Evolutionary conservation across 2,113 vertebrate genomes (phyloP), one percentile per base, ranked within the genome.

Genomic region (Manacus vitellinus): DNA sequence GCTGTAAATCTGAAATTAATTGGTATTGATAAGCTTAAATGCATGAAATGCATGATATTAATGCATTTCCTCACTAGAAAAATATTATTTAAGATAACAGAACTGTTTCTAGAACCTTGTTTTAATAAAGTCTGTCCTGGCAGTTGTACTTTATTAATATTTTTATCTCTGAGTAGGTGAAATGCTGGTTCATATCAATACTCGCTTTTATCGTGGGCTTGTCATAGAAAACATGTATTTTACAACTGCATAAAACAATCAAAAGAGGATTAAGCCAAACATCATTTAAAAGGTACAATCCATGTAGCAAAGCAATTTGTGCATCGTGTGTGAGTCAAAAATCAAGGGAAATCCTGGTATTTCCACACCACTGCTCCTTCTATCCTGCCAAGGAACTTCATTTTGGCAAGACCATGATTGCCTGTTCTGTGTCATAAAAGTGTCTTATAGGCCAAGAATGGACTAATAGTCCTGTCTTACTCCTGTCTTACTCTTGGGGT

Each of bases 111-210:
- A 68, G 75, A 89, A 17, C n/a, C 39, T 89, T 93, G 82, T 87
- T 95, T 95, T 79, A 77, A 79, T 75, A 43, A 88, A 68, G 67
- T 51, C 81, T 73, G 58, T 9, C 52, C 67, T 62, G 66, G 82
- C 59, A 84, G 39, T 94, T 65, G 76, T 9, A 30, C 74, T 85
- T 89, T 82, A 89, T 95, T 91, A 58, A 39, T 85, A 62, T 77
- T 39, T 94, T 85, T 78, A 75, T 89, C 91, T 92, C 4, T 10
- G 76, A 66, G 65, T 46, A 31, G 75, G 76, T 80, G 80, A 67
- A 88, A 90, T 12, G 8, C 85, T 97, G 95, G 71, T 95, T 97
- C 83, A 4, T 61, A 90, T 96, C 95, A 96, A 89, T 71, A 66
- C 77, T 73, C 79, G n/a, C 15, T 23, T 95, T 95, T 94, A 92